Evolutionary conservation across 2,113 vertebrate genomes (phyloP), one percentile per base, ranked within the genome.

Genomic region (Merops nubicus): DNA sequence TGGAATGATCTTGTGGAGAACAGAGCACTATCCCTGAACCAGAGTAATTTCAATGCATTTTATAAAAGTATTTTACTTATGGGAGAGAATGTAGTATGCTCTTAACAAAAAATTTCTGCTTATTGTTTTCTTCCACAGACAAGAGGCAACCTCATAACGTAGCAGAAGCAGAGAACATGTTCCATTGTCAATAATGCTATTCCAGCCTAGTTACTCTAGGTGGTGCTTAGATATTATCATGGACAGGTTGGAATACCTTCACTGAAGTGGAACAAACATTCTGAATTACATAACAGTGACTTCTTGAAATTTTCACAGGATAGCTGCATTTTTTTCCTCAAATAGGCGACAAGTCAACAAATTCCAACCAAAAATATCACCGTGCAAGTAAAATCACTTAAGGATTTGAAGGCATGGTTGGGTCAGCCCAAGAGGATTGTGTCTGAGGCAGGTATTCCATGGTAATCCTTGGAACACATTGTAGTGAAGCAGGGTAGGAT

Each of bases 201-300:
- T 60, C 33, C 42, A 31, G 10, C 11, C 38, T 74, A 22, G 15
- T 50, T 64, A 50, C 77, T 89, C 42, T 78, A 87, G 69, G 33
- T 78, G 51, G 60, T 94, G 69, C 89, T 87, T 95, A 51, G 80
- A 69, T 92, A 83, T 69, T 80, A 33, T 23, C 25, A 3, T 29
- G 43, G 33, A 33, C 33, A 91, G 43, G 54, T 14, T 70, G 22
- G 47, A 59, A 23, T 34, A 11, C 16, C 38, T 84, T 57, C 29
- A 43, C 15, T 48, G 34, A 70, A 67, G n/a, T 48, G 25, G 13
- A 84, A 86, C 5, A 26, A 36, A 40, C 5, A 8, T 56, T 38
- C 43, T 38, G 23, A 67, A 65, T 84, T 59, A 31, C 5, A 0
- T 59, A 91, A 70, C 3, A 6, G 19, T 1, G 12, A 29, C 48